A percentile compares a stretch with the other conserved stretches of the same genome.
Evolutionary conservation across 2,113 vertebrate genomes (phyloP).

Genomic region (Butorides virescens): DNA sequence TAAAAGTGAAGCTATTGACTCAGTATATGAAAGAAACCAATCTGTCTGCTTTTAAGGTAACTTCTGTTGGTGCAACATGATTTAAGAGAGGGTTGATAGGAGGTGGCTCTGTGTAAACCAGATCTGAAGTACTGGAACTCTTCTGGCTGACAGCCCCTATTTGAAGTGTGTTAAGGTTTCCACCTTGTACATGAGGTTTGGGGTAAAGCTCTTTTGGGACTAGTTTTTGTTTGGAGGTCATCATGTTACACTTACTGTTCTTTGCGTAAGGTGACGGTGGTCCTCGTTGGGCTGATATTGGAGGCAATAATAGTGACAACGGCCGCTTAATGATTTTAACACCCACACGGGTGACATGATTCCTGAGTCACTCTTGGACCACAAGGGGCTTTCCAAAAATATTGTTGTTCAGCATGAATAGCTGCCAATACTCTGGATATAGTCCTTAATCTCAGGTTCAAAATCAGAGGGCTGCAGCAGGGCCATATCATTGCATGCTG

Average conservation of each 20-base stretch:
- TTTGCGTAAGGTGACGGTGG: not conserved
- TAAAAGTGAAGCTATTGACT: slow-evolving; percentile 31
- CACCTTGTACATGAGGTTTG: not conserved
- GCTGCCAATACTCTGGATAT: not conserved
- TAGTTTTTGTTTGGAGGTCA: not conserved
- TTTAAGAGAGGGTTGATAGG: not conserved
- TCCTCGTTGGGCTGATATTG: not conserved
- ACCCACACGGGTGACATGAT: not conserved
- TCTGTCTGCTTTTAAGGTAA: not conserved
- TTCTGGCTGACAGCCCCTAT: not conserved
- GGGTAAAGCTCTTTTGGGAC: not conserved
- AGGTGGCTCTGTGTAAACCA: not conserved
- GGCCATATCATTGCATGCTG: not conserved
- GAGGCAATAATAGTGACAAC: not conserved
- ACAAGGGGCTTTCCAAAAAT: not conserved
- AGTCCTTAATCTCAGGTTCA: not conserved
- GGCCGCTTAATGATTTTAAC: not conserved
- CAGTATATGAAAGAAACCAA: slow-evolving; percentile 2
- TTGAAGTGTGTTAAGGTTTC: not conserved
- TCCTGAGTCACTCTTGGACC: not conserved
- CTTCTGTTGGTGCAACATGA: not conserved
- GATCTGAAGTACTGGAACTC: not conserved
- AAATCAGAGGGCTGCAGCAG: not conserved
- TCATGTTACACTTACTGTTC: too few species aligned
- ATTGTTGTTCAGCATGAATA: not conserved